A percentile compares a stretch with the other conserved stretches of the same genome.
Conservation (phyloP, 2,797 vertebrate species). For the Ciconia nigra region DNA sequence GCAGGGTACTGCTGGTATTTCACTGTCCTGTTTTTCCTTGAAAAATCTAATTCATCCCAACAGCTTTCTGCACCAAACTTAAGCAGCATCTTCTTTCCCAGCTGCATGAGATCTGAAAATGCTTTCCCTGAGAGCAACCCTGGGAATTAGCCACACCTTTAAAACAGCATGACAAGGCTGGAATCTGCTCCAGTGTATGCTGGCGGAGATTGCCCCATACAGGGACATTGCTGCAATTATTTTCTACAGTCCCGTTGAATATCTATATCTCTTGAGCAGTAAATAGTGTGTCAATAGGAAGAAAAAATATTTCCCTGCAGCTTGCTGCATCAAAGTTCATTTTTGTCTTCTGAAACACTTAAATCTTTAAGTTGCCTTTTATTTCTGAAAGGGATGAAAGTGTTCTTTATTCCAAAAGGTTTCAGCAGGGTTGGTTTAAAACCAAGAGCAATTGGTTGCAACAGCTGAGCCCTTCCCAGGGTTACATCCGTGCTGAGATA, state of each 20-base stretch:
- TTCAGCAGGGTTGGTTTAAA: not conserved
- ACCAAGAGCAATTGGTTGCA: not conserved
- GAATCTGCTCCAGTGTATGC: not conserved
- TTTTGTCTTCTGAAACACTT: constrained; percentile 5
- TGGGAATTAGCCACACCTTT: not conserved
- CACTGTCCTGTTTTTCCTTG: not conserved
- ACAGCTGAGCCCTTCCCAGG: not conserved
- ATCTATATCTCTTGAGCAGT: not conserved
- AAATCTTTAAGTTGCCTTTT: not conserved
- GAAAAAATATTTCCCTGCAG: not conserved
- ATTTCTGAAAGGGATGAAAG: not conserved
- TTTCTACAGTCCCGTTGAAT: not conserved
- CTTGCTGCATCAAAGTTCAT: not conserved
- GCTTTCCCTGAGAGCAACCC: not conserved
- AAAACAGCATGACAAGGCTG: not conserved
- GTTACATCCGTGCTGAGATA: not conserved
- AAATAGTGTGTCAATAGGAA: not conserved
- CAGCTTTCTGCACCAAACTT: not conserved
- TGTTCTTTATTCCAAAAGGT: not conserved
- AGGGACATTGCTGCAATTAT: not conserved
- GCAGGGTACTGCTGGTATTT: not conserved
- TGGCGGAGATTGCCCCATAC: not conserved
- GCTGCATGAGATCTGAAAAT: not conserved
- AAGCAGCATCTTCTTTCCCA: not conserved
- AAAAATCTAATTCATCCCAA: not conserved